phyloP scores from a whole-genome alignment of 1,140 invertebrate species.

The Drosophila kurseongensis region DNA sequence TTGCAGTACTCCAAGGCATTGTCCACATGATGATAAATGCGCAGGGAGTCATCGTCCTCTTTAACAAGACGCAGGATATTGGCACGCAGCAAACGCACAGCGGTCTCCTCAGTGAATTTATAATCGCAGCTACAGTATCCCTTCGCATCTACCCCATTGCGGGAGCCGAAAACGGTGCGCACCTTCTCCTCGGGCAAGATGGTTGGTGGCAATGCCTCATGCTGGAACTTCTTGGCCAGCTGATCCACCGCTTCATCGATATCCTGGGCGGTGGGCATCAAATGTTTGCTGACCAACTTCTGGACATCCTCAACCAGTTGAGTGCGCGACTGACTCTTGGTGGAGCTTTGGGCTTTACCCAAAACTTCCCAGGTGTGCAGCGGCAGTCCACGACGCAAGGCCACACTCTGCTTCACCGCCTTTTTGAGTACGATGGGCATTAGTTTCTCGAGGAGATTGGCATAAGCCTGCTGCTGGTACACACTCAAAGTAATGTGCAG shows the following conservation, averaged over 20 bases:
- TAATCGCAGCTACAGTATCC: conserved; percentile 87
- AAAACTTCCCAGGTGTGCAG: conserved; percentile 90
- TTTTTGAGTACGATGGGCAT: conserved; percentile 90
- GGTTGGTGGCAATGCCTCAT: conserved; percentile 94
- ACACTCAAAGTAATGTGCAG: conserved; percentile 96
- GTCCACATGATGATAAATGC: conserved; percentile 92
- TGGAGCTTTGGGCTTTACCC: conserved; percentile 88
- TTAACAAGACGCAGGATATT: conserved; percentile 90
- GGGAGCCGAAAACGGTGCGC: conserved; percentile 89
- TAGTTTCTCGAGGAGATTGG: conserved; percentile 93
- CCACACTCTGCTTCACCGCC: conserved; percentile 89
- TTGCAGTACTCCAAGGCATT: conserved; percentile 94
- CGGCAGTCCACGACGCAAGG: conserved; percentile 93
- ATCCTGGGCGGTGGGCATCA: conserved; percentile 86
- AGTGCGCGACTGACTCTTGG: conserved; percentile 85
- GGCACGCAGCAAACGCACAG: conserved; percentile 89
- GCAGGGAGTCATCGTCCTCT: conserved; percentile 87
- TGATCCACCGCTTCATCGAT: conserved; percentile 94
- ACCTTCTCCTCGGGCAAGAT: conserved; percentile 88
- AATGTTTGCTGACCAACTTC: conserved; percentile 75
- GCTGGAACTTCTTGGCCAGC: conserved; percentile 92
- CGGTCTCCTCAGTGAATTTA: conserved; percentile 89
- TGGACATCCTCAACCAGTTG: conserved; percentile 87
- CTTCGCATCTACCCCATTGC: conserved; percentile 88
- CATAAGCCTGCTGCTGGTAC: conserved; percentile 96